These are phyloP conservation scores for Pediacus dermestoides DNA, from an alignment of 2,888 invertebrate genomes.

Conservation along the genomic window DNA sequence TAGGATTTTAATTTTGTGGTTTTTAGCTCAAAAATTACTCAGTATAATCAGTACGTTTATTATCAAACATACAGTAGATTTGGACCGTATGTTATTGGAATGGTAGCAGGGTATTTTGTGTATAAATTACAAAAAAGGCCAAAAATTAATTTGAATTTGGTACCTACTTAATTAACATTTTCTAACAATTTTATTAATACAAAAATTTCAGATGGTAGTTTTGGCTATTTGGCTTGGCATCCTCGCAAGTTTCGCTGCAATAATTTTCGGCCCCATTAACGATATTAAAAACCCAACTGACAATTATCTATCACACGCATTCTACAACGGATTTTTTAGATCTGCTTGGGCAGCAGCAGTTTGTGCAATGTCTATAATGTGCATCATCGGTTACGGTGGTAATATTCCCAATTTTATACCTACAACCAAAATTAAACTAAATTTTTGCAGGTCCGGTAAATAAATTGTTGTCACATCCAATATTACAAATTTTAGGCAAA, in stretches of 20 bases:
- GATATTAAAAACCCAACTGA: too few relatives aligned
- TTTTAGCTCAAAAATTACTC: neutral
- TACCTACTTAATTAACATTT: too few relatives aligned
- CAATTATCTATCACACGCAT: too few relatives aligned
- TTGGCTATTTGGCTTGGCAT: neutral
- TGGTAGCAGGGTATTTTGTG: constrained; percentile 15
- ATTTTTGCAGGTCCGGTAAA: constrained; percentile 2
- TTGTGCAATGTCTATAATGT: neutral
- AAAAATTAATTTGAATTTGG: too few relatives aligned
- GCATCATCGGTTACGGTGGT: constrained; percentile 3
- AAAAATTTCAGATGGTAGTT: too few relatives aligned
- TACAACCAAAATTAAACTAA: neutral
- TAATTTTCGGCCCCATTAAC: neutral
- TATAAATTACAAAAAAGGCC: constrained; percentile 6
- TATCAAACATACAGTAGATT: constrained; percentile 13
- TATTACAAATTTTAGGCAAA: neutral
- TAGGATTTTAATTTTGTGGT: too few relatives aligned
- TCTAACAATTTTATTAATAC: too few relatives aligned
- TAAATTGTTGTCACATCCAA: neutral
- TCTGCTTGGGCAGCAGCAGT: constrained; percentile 1
- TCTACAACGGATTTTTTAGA: constrained; percentile 6
- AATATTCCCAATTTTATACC: neutral
- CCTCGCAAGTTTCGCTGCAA: neutral
- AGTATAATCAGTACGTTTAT: constrained; percentile 6
- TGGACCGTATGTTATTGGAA: constrained; percentile 16